Evolutionary conservation across 2,113 vertebrate genomes (phyloP), one percentile per base, ranked within the genome.

Genomic region (Acrocephalus arundinaceus): DNA sequence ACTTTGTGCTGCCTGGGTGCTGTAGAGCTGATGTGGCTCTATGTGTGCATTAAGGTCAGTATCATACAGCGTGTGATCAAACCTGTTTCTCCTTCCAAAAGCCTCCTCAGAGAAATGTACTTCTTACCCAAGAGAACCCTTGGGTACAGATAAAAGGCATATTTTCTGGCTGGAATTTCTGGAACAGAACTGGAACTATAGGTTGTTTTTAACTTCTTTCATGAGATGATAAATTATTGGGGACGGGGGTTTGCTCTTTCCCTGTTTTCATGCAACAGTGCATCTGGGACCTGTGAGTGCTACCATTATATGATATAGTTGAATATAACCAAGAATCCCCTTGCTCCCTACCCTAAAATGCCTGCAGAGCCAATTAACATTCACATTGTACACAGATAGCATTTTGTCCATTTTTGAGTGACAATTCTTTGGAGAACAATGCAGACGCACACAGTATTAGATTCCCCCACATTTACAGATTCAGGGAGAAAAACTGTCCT

Each of bases 401-500:
- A 7, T 57, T 93, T 86, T 87, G 10, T 16, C 57, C 24, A 2
- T 84, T 80, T 61, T 52, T 81, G 46, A 82, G 77, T 37, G 25
- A 13, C 25, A 31, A 6, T 6, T 46, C 74, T 83, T 90, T 65
- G 18, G 62, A 94, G 61, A 80, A 57, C 13, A 11, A 52, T 52
- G 49, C 18, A 25, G 25, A 81, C 51, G 85, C 3, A 37, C 67
- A 59, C 19, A 52, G 16, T 67, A 68, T 94, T 81, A 75, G 6
- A 62, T 90, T 67, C 49, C 28, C 51, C 19, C n/a, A 41, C 11
- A 15, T 41, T 75, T 80, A 45, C 23, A 92, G 83, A n/a, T 52
- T 65, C 21, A 23, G 84, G 58, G 73, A 94, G 76, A 68, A 96
- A 89, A 93, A 37, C 21, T 37, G 25, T 58, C 37, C 41, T 73